phyloP scores from a whole-genome alignment of 2,888 invertebrate genomes.

The Deladenus siricidicola region DNA sequence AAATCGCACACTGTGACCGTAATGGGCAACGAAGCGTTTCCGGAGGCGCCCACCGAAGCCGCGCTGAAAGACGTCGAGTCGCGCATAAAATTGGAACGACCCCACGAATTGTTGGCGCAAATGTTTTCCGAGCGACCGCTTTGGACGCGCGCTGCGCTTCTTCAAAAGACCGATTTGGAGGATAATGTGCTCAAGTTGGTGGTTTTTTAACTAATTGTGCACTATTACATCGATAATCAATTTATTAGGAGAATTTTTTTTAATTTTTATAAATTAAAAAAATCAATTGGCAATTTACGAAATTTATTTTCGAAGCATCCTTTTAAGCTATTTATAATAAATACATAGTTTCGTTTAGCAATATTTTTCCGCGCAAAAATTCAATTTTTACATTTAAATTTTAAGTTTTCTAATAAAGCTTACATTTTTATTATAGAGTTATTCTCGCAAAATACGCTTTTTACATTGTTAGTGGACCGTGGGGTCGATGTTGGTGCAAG shows the following conservation, averaged over 20 bases:
- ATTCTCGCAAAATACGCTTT: slow-evolving; percentile 76
- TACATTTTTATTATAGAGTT: slow-evolving; percentile 45
- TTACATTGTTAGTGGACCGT: slow-evolving; percentile 80
- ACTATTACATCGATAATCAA: too few species aligned
- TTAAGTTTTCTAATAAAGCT: not conserved
- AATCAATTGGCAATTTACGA: too few species aligned
- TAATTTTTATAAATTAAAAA: too few species aligned
- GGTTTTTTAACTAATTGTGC: too few species aligned
- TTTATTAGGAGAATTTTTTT: too few species aligned
- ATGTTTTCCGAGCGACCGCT: slow-evolving; percentile 77
- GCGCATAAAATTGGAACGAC: slow-evolving; percentile 37
- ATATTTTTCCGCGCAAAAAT: too few species aligned
- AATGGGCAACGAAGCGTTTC: slow-evolving; percentile 41
- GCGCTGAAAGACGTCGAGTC: slow-evolving; percentile 41
- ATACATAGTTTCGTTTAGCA: too few species aligned
- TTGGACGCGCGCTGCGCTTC: slow-evolving; percentile 74
- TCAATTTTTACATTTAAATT: not conserved
- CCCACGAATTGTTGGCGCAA: slow-evolving; percentile 55
- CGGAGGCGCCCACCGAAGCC: slow-evolving; percentile 31
- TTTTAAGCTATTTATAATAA: too few species aligned
- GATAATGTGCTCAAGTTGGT: slow-evolving; percentile 59
- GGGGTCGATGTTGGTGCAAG: slow-evolving; percentile 75
- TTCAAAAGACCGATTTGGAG: slow-evolving; percentile 51
- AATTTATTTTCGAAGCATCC: too few species aligned
- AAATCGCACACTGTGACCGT: slow-evolving; percentile 47